Conservation (phyloP, 2,888 invertebrate species). For the Tetropium fuscum region DNA sequence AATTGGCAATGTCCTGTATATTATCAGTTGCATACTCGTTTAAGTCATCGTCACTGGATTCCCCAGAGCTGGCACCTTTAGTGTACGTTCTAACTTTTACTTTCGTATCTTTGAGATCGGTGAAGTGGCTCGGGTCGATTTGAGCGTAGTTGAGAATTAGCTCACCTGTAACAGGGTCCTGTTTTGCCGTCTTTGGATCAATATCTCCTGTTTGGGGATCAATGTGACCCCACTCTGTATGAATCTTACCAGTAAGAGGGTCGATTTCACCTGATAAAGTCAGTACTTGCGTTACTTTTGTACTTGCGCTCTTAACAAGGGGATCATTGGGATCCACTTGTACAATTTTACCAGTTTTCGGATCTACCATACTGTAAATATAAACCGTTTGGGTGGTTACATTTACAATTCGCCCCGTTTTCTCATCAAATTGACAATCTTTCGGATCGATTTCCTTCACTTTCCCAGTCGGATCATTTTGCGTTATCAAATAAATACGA, state of each 20-base stretch:
- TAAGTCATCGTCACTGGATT: slow-evolving; percentile 73
- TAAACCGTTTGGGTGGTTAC: slow-evolving; percentile 82
- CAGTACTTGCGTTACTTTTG: slow-evolving; percentile 81
- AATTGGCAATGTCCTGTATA: slow-evolving; percentile 69
- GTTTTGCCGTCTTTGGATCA: slow-evolving; percentile 78
- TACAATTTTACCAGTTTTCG: slow-evolving; percentile 79
- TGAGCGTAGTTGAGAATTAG: slow-evolving; percentile 80
- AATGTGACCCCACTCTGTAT: slow-evolving; percentile 82
- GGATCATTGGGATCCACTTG: slow-evolving; percentile 83
- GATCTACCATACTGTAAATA: slow-evolving; percentile 81
- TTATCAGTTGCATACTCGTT: slow-evolving; percentile 77
- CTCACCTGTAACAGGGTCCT: slow-evolving; percentile 80
- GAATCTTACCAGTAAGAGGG: slow-evolving; percentile 78
- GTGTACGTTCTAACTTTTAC: slow-evolving; percentile 76
- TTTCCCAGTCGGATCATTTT: slow-evolving; percentile 77
- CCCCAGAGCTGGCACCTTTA: slow-evolving; percentile 74
- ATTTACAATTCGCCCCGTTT: slow-evolving; percentile 77
- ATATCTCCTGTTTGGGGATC: slow-evolving; percentile 82
- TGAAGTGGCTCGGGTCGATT: slow-evolving; percentile 80
- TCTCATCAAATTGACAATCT: slow-evolving; percentile 79
- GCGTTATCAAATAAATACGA: slow-evolving; percentile 76
- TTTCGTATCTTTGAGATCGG: slow-evolving; percentile 77
- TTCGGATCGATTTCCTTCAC: slow-evolving; percentile 80
- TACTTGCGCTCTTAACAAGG: slow-evolving; percentile 77
- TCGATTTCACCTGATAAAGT: slow-evolving; percentile 81